These are phyloP conservation scores for Pteromalus puparum DNA, from an alignment of 1,140 invertebrate genomes.

Conservation along the genomic window DNA sequence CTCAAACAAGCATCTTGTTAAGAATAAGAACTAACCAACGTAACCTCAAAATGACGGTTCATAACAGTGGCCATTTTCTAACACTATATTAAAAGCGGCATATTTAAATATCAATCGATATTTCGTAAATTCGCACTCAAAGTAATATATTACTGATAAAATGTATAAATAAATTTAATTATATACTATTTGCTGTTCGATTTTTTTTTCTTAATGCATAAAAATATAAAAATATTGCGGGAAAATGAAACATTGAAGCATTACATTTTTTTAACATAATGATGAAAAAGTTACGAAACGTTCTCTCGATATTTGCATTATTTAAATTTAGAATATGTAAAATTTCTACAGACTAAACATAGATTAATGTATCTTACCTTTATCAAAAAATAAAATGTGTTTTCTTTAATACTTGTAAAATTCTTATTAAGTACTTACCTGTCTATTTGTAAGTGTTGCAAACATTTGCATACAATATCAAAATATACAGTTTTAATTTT, in stretches of 20 bases:
- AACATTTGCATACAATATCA: neutral
- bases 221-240: no score
- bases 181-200: no score
- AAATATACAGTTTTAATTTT: neutral
- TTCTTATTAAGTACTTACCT: neutral
- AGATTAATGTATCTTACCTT: neutral
- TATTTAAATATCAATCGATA: slow-evolving; percentile 40
- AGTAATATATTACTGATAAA: no score
- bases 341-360: neutral
- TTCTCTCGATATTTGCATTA: neutral
- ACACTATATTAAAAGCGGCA: slow-evolving; percentile 34
- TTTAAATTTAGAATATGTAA: neutral
- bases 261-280: no score
- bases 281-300: no score
- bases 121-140: no score
- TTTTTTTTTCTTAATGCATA: no score
- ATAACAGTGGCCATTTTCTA: slow-evolving; percentile 44
- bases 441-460: no score
- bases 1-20: slow-evolving; percentile 47
- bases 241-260: no score
- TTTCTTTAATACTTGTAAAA: neutral
- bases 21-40: slow-evolving; percentile 34
- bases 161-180: no score
- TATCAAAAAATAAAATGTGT: slow-evolving; percentile 5
- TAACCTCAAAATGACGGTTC: slow-evolving; percentile 52